Conservation (phyloP, 2,113 vertebrate genomes). For the Callipepla squamata region DNA sequence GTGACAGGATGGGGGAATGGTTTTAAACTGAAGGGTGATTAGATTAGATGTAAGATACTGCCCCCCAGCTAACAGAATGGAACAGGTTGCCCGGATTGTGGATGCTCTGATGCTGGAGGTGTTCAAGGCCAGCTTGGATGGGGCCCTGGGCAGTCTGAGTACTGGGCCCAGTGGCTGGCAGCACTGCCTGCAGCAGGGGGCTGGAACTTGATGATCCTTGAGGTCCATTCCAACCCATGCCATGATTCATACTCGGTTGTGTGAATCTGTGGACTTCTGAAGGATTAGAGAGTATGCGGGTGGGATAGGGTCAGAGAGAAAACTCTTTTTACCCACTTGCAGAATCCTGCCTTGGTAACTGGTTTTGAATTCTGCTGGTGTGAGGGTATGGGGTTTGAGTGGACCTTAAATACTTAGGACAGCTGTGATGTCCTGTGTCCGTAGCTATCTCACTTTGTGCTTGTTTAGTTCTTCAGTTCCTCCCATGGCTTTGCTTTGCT, state of each 20-base stretch:
- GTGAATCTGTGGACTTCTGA: not conserved
- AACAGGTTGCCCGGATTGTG: too few relatives aligned
- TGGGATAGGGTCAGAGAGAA: not conserved
- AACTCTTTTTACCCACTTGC: not conserved
- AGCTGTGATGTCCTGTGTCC: not conserved
- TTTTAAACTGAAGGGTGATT: too few relatives aligned
- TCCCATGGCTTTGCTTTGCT: slow-evolving; percentile 20
- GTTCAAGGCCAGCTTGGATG: too few relatives aligned
- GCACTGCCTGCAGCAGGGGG: too few relatives aligned
- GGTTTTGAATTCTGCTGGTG: not conserved
- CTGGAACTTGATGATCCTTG: too few relatives aligned
- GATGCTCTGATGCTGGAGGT: too few relatives aligned
- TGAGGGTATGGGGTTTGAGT: not conserved
- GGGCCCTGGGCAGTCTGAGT: too few relatives aligned
- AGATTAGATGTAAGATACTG: too few relatives aligned
- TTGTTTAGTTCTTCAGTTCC: not conserved
- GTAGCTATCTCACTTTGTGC: not conserved
- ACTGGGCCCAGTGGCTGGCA: too few relatives aligned
- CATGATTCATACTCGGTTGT: not conserved
- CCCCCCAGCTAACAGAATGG: too few relatives aligned
- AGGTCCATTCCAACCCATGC: too few relatives aligned
- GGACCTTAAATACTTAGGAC: not conserved
- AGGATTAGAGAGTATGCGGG: not conserved
- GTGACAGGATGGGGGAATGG: too few relatives aligned
- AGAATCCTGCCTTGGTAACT: not conserved